Evolutionary conservation across 2,113 vertebrate genomes (phyloP).

Genomic region (Parus major): DNA sequence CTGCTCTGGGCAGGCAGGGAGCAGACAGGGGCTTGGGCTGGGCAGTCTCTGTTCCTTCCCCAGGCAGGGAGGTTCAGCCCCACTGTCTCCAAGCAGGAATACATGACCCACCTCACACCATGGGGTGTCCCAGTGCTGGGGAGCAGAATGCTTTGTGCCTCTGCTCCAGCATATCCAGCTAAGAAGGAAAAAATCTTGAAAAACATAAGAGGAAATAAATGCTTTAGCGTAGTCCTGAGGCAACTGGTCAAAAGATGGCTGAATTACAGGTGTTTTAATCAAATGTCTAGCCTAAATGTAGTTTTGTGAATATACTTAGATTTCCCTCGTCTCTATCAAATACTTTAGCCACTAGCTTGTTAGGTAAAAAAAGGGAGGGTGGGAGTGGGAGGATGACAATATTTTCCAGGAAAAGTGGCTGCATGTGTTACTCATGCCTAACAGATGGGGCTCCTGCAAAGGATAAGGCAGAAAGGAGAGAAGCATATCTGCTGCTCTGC

Average conservation of each 20-base stretch:
- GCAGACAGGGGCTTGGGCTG: fast-evolving
- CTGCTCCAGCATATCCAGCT: not conserved
- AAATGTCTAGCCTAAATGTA: not conserved
- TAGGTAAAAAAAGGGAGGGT: constrained; percentile 25
- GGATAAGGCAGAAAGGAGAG: not conserved
- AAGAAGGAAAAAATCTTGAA: not conserved
- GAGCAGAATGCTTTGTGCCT: not conserved
- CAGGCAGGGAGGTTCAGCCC: not conserved
- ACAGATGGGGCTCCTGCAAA: constrained; percentile 1
- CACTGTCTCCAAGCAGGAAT: not conserved
- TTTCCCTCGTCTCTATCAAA: not conserved
- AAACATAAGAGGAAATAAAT: not conserved
- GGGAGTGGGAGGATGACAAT: constrained; percentile 34
- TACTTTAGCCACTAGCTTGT: not conserved
- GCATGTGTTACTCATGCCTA: constrained; percentile 50
- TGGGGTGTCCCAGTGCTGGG: not conserved
- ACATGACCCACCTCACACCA: fast-evolving
- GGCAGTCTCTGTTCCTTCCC: not conserved
- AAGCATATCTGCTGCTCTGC: not conserved
- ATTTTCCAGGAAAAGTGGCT: constrained; percentile 36
- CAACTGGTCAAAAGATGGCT: not conserved
- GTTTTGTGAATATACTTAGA: not conserved
- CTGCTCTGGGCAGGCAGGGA: not conserved
- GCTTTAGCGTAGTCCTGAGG: not conserved
- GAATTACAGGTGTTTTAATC: not conserved